Evolutionary conservation across 2,888 invertebrate species (phyloP).

Genomic region (Drosophila phalerata): DNA sequence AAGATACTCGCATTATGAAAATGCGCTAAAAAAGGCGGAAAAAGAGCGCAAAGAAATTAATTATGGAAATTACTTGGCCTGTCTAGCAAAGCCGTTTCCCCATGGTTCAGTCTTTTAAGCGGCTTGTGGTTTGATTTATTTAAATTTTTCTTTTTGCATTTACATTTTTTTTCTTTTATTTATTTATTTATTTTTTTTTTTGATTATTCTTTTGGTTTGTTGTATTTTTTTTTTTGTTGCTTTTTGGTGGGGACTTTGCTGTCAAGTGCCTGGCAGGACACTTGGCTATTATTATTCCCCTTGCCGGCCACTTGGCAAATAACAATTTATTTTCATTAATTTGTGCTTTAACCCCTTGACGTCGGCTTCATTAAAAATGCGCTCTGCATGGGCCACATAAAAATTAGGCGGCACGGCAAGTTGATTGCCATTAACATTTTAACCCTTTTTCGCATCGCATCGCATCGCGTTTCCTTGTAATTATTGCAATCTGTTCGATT

Average conservation of each 20-base stretch:
- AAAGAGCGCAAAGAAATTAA: conserved; percentile 80
- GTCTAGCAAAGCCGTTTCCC: conserved; percentile 24
- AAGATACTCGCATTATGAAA: conserved; percentile 64
- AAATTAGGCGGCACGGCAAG: conserved; percentile 62
- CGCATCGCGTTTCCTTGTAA: conserved; percentile 62
- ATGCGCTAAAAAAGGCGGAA: conserved; percentile 69
- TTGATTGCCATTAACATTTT: conserved; percentile 69
- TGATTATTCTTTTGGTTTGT: neutral
- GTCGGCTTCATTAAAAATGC: conserved; percentile 75
- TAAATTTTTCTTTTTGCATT: conserved; percentile 52
- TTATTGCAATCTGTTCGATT: conserved; percentile 82
- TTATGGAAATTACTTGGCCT: conserved; percentile 83
- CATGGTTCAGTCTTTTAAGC: conserved; percentile 49
- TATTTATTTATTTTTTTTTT: no score
- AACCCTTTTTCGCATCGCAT: conserved; percentile 56
- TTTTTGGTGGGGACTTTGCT: conserved; percentile 1
- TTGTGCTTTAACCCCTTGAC: conserved; percentile 79
- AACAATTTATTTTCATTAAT: conserved; percentile 84
- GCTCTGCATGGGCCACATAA: conserved; percentile 64
- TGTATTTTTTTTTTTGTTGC: neutral
- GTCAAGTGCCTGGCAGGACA: conserved; percentile 49
- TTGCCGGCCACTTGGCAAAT: conserved; percentile 56
- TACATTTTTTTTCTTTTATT: conserved; percentile 18
- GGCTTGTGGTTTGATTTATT: conserved; percentile 79
- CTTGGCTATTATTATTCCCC: conserved; percentile 49